Evolutionary conservation across 1,140 invertebrate species (phyloP).

Genomic region (Thaumatotibia leucotreta): DNA sequence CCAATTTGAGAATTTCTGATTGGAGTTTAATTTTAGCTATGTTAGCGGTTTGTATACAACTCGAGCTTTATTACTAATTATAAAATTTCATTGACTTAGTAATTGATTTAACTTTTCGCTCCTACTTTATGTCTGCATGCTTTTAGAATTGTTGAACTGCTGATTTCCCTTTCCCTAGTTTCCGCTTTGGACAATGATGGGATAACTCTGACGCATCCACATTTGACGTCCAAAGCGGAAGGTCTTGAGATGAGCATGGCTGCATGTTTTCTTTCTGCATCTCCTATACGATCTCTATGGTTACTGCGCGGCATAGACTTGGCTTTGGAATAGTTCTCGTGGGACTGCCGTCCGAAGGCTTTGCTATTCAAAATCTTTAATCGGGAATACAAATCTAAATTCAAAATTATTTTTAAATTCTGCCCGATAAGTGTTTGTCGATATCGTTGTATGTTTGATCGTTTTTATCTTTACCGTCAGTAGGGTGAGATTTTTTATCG

Average conservation of each 20-base stretch:
- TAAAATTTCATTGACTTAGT: background rate
- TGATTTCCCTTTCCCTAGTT: slow-evolving; percentile 43
- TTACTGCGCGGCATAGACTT: slow-evolving; percentile 76
- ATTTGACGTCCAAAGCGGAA: slow-evolving; percentile 35
- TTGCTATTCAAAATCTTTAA: slow-evolving; percentile 48
- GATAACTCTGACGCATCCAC: background rate
- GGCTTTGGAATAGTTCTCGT: slow-evolving; percentile 65
- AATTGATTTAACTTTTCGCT: slow-evolving; percentile 37
- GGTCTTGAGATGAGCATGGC: slow-evolving; percentile 55
- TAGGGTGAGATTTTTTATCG: slow-evolving; percentile 48
- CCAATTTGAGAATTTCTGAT: slow-evolving; percentile 19
- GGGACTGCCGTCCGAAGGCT: slow-evolving; percentile 55
- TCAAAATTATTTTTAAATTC: slow-evolving; percentile 33
- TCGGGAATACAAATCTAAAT: slow-evolving; percentile 23
- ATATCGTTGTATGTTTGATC: slow-evolving; percentile 62
- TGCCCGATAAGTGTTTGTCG: slow-evolving; percentile 63
- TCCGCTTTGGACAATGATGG: slow-evolving; percentile 43
- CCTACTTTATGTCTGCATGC: slow-evolving; percentile 71
- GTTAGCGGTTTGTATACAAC: background rate
- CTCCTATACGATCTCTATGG: slow-evolving; percentile 74
- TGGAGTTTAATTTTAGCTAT: slow-evolving; percentile 17
- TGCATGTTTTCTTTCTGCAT: slow-evolving; percentile 71
- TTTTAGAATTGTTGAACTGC: slow-evolving; percentile 38
- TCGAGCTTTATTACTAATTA: slow-evolving; percentile 6
- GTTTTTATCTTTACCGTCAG: slow-evolving; percentile 47